Conservation (phyloP, 2,113 vertebrate species). For the Istiophorus platypterus region DNA sequence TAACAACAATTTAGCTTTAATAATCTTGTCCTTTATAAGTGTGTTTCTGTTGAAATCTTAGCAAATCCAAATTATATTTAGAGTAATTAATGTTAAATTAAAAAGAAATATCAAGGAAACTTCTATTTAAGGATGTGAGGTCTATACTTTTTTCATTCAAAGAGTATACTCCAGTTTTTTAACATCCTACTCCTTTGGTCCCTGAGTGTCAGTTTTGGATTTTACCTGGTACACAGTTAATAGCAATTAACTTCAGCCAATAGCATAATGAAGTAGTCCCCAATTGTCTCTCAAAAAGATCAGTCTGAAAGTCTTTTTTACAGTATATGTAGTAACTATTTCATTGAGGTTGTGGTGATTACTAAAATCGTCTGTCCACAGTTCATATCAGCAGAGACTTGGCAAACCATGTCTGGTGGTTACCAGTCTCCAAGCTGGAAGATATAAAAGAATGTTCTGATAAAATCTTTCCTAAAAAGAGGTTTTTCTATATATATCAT, state of each 20-base stretch:
- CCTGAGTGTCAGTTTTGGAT: neutral
- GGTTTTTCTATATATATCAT: conserved; percentile 27
- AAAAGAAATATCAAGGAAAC: conserved; percentile 24
- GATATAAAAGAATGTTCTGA: too few species aligned
- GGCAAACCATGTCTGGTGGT: neutral
- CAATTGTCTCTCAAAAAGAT: neutral
- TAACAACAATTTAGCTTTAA: neutral
- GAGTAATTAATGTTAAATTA: conserved; percentile 21
- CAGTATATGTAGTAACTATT: neutral
- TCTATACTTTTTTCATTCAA: neutral
- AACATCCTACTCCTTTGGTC: neutral
- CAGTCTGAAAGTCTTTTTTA: neutral
- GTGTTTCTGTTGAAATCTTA: neutral
- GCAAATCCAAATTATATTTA: neutral
- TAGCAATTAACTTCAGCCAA: neutral
- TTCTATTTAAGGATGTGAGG: neutral
- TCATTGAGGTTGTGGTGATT: neutral
- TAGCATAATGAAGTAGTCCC: neutral
- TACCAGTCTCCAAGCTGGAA: neutral
- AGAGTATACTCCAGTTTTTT: neutral
- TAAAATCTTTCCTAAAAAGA: neutral
- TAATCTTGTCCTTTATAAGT: neutral
- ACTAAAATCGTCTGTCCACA: neutral
- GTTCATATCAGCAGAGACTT: neutral
- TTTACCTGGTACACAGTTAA: neutral